Percentiles rank a stretch among this genome's conserved stretches.
phyloP scores from a whole-genome alignment of 2,797 vertebrate genomes.

The Anabacerthia variegaticeps region DNA sequence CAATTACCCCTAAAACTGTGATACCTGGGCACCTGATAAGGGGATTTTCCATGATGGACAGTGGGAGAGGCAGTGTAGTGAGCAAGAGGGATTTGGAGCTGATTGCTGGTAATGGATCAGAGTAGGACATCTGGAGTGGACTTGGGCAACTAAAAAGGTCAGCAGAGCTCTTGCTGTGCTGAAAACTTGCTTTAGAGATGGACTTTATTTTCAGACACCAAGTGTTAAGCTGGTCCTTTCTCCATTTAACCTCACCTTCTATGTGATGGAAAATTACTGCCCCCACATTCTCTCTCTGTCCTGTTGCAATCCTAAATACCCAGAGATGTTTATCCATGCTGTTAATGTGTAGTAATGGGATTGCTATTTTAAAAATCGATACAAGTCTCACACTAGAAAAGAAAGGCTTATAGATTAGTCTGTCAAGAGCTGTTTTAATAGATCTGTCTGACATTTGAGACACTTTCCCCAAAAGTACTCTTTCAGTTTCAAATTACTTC shows the following conservation, averaged over 20 bases:
- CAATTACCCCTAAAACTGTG: not conserved
- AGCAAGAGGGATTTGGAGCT: not conserved
- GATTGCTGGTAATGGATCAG: not conserved
- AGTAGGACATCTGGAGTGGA: not conserved
- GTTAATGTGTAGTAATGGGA: constrained; percentile 69
- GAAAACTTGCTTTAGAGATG: not conserved
- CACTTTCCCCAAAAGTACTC: constrained; percentile 40
- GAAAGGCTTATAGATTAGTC: constrained; percentile 35
- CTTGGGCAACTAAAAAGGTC: not conserved
- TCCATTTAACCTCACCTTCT: not conserved
- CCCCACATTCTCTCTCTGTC: not conserved
- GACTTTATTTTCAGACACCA: not conserved
- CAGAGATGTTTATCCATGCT: constrained; percentile 14
- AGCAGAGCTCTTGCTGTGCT: not conserved
- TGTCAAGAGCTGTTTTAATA: constrained; percentile 62
- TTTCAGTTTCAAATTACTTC: constrained; percentile 46
- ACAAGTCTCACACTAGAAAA: constrained; percentile 43
- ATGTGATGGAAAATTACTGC: constrained; percentile 58
- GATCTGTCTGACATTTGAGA: constrained; percentile 48
- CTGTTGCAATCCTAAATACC: constrained; percentile 15
- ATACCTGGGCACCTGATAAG: accelerated
- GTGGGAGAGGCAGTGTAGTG: not conserved
- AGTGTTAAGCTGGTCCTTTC: not conserved
- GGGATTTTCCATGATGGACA: not conserved
- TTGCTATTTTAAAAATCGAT: constrained; percentile 66